A percentile compares a stretch with the other conserved stretches of the same genome.
These are phyloP conservation scores for Tetranychus piercei DNA, from an alignment of 2,888 invertebrate species.

Conservation along the genomic window DNA sequence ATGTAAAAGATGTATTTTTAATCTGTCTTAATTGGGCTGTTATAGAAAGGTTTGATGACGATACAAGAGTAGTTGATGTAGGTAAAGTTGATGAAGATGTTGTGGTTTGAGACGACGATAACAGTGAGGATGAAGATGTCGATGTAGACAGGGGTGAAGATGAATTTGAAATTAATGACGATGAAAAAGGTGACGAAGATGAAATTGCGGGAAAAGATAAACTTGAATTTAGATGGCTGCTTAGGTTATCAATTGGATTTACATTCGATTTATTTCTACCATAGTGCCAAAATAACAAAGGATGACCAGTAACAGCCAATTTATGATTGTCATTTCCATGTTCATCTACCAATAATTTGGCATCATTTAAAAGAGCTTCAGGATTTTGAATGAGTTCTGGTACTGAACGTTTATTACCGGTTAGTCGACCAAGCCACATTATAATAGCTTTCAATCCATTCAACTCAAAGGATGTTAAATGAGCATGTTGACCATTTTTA, in stretches of 20 bases:
- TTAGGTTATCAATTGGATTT: neutral
- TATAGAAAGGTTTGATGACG: neutral
- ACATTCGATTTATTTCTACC: neutral
- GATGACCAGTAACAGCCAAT: conserved; percentile 60
- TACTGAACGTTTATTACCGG: conserved; percentile 71
- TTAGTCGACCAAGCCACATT: conserved; percentile 70
- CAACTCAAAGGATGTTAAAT: conserved; percentile 37
- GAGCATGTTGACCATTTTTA: conserved; percentile 24
- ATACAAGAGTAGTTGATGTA: neutral
- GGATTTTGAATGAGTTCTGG: conserved; percentile 76
- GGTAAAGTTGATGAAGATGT: neutral
- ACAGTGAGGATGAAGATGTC: neutral
- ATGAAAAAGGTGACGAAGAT: neutral
- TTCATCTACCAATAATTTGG: conserved; percentile 56
- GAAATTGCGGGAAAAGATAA: neutral
- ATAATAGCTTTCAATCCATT: conserved; percentile 52
- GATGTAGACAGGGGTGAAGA: neutral
- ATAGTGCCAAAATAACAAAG: conserved; percentile 43
- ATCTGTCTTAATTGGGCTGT: conserved; percentile 18
- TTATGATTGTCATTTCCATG: conserved; percentile 70
- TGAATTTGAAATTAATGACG: neutral
- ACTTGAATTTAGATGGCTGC: neutral
- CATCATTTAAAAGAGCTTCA: conserved; percentile 68
- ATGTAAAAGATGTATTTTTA: conserved; percentile 14
- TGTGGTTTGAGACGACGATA: neutral